phyloP scores from a whole-genome alignment of 2,113 vertebrate species.

The Passerina amoena region DNA sequence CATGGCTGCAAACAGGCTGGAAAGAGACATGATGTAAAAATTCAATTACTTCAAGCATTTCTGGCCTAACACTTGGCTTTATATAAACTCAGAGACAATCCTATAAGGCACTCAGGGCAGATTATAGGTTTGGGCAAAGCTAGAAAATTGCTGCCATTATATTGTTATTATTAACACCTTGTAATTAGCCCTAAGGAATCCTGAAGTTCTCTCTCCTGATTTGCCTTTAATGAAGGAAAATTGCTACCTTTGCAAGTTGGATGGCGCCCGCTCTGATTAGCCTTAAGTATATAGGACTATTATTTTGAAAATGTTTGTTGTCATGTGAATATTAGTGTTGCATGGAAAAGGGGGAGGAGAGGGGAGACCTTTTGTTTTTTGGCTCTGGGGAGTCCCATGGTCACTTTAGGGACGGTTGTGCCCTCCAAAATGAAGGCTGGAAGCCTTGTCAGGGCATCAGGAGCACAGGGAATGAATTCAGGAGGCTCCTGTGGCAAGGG shows the following conservation, averaged over 20 bases:
- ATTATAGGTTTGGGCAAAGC: slow-evolving; percentile 91
- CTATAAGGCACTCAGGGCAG: slow-evolving; percentile 84
- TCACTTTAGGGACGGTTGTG: slow-evolving; percentile 9
- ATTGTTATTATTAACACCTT: slow-evolving; percentile 99
- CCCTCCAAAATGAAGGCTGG: slow-evolving; percentile 38
- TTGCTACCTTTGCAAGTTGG: slow-evolving; percentile 95
- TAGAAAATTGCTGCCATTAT: slow-evolving; percentile 97
- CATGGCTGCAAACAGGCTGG: slow-evolving; percentile 69
- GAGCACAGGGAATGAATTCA: slow-evolving; percentile 37
- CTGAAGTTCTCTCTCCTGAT: slow-evolving; percentile 95
- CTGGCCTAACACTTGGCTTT: slow-evolving; percentile 80
- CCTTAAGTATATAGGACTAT: slow-evolving; percentile 86
- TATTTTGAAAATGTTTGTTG: slow-evolving; percentile 85
- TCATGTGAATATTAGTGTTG: slow-evolving; percentile 80
- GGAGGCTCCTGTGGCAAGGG: slow-evolving; percentile 9
- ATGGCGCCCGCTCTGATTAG: slow-evolving; percentile 96
- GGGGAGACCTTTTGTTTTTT: background rate
- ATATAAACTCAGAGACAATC: slow-evolving; percentile 84
- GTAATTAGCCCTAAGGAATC: slow-evolving; percentile 98
- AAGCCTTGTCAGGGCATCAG: background rate
- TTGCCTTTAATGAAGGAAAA: slow-evolving; percentile 97
- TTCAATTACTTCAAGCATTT: slow-evolving; percentile 79
- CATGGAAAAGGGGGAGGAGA: slow-evolving; percentile 46
- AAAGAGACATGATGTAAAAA: slow-evolving; percentile 84
- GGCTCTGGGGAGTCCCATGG: slow-evolving; percentile 24